A percentile compares a stretch with the other conserved stretches of the same genome.
These are phyloP conservation scores for Oedothorax gibbosus DNA, from an alignment of 1,140 invertebrate species.

Conservation along the genomic window DNA sequence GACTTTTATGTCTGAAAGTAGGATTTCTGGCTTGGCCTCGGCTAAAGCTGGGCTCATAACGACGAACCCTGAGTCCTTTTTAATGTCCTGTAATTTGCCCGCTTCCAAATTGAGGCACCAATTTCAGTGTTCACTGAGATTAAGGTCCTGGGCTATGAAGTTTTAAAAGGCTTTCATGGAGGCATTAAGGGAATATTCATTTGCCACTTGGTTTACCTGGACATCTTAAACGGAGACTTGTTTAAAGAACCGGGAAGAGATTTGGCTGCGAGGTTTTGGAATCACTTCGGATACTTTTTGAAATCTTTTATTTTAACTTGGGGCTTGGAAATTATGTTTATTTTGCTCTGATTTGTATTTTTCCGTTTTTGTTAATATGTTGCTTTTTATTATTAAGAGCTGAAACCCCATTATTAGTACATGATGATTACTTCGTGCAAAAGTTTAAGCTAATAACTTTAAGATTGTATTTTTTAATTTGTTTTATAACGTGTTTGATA, in stretches of 20 bases:
- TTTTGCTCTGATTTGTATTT: too few species aligned
- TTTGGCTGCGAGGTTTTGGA: neutral
- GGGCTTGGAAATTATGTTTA: too few species aligned
- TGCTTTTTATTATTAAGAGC: too few species aligned
- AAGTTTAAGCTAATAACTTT: too few species aligned
- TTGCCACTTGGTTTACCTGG: slow-evolving; percentile 57
- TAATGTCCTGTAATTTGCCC: slow-evolving; percentile 57
- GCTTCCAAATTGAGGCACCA: slow-evolving; percentile 47
- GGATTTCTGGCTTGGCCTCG: slow-evolving; percentile 54
- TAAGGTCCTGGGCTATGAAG: slow-evolving; percentile 51
- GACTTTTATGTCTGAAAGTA: slow-evolving; percentile 58
- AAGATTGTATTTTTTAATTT: too few species aligned
- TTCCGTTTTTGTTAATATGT: too few species aligned
- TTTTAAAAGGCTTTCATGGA: slow-evolving; percentile 58
- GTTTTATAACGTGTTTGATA: too few species aligned
- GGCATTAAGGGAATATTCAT: slow-evolving; percentile 58
- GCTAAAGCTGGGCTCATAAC: slow-evolving; percentile 47
- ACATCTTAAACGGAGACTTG: slow-evolving; percentile 40
- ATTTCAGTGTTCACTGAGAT: slow-evolving; percentile 50
- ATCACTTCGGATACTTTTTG: too few species aligned
- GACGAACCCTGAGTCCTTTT: slow-evolving; percentile 54
- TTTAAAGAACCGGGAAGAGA: slow-evolving; percentile 13
- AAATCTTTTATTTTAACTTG: too few species aligned
- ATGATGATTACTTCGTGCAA: too few species aligned
- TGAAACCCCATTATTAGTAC: too few species aligned